phyloP scores from a whole-genome alignment of 2,888 invertebrate genomes.

The Teinopalpus imperialis region DNA sequence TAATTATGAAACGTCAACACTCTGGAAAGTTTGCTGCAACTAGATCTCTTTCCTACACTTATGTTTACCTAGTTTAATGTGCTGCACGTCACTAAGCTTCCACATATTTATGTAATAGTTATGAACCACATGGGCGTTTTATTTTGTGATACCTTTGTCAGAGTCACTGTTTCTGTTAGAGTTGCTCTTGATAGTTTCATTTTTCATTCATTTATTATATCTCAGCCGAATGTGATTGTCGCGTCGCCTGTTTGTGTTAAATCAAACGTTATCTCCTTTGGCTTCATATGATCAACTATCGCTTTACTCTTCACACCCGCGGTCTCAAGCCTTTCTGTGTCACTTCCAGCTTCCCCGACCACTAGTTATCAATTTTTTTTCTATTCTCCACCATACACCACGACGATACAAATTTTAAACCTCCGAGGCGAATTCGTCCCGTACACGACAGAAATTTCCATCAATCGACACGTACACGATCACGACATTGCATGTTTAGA shows the following conservation, averaged over 20 bases:
- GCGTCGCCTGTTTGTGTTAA: constrained; percentile 65
- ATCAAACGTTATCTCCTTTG: constrained; percentile 55
- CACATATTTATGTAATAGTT: constrained; percentile 61
- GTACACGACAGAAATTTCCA: constrained; percentile 46
- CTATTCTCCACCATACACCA: constrained; percentile 49
- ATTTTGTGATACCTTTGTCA: constrained; percentile 82
- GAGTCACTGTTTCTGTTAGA: constrained; percentile 78
- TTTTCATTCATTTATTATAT: constrained; percentile 73
- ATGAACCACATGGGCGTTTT: constrained; percentile 76
- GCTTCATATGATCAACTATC: constrained; percentile 66
- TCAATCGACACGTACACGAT: constrained; percentile 66
- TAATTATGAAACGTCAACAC: constrained; percentile 13
- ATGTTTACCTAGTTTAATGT: constrained; percentile 46
- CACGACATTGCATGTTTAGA: constrained; percentile 81
- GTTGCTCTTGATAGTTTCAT: constrained; percentile 79
- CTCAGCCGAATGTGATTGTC: constrained; percentile 73
- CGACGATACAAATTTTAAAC: constrained; percentile 44
- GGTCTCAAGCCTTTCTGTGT: constrained; percentile 60
- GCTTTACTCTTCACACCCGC: constrained; percentile 69
- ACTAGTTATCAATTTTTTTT: constrained; percentile 52
- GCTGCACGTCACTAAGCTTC: constrained; percentile 72
- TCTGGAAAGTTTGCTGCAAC: constrained; percentile 52
- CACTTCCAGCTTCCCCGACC: constrained; percentile 76
- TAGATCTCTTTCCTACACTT: constrained; percentile 49
- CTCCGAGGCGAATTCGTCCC: constrained; percentile 58